These are phyloP conservation scores for Tylochromis polylepis DNA, from an alignment of 2,113 vertebrate species.

Conservation along the genomic window DNA sequence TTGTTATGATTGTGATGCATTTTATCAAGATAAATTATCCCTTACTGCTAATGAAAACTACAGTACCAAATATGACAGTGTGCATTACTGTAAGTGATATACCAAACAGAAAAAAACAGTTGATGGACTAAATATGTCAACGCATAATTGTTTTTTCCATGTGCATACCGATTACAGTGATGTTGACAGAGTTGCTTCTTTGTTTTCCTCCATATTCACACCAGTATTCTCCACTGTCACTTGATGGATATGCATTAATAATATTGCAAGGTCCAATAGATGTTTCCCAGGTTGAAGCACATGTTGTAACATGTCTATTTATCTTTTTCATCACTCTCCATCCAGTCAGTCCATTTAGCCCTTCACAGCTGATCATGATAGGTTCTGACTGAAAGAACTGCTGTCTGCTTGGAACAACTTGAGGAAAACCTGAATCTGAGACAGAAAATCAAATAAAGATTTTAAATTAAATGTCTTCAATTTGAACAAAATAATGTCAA, in stretches of 20 bases:
- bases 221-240: neutral
- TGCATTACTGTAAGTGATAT: no score
- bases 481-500: no score
- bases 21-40: rapidly evolving
- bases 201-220: neutral
- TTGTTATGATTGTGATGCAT: neutral
- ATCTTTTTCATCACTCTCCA: neutral
- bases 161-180: neutral
- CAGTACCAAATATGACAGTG: neutral
- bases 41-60: neutral
- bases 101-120: no score
- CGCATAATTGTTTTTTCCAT: rapidly evolving
- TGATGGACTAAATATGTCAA: rapidly evolving
- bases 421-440: neutral
- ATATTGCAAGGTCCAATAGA: rapidly evolving
- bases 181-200: neutral
- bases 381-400: rapidly evolving
- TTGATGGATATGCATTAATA: neutral
- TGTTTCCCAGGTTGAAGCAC: neutral
- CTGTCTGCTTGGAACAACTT: rapidly evolving
- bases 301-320: neutral
- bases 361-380: rapidly evolving
- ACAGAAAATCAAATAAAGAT: neutral
- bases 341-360: rapidly evolving
- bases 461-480: no score